Conservation (phyloP, 2,888 invertebrate species). For the Oscheius sp. region DNA sequence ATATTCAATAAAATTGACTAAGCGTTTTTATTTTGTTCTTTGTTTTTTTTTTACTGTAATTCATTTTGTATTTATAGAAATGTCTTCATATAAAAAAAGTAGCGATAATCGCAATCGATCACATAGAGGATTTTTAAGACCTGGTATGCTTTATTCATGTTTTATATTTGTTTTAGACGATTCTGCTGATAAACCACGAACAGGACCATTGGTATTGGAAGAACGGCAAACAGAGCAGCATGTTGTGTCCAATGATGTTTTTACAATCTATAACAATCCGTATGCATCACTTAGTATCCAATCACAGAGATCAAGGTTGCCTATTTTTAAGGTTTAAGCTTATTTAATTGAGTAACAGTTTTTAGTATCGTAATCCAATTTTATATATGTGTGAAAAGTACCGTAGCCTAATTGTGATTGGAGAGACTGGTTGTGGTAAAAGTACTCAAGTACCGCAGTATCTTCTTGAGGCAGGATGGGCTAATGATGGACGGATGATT, state of each 20-base stretch:
- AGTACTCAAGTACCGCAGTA: conserved; percentile 92
- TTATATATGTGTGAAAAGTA: conserved; percentile 88
- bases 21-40: too few relatives aligned
- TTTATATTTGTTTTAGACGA: conserved; percentile 28
- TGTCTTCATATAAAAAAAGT: background rate
- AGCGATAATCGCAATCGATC: background rate
- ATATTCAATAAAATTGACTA: too few relatives aligned
- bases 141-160: background rate
- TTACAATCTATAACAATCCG: conserved; percentile 77
- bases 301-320: conserved; percentile 84
- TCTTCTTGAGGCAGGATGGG: conserved; percentile 86
- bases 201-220: conserved; percentile 55
- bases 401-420: conserved; percentile 84
- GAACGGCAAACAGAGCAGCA: conserved; percentile 41
- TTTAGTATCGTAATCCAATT: conserved; percentile 81
- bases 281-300: conserved; percentile 84
- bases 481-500: conserved; percentile 80
- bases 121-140: conserved; percentile 9
- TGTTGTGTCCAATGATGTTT: conserved; percentile 10
- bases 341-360: background rate
- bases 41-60: too few relatives aligned
- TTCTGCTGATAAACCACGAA: conserved; percentile 40
- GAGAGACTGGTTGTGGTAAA: conserved; percentile 93
- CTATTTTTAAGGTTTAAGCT: conserved; percentile 79
- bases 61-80: too few relatives aligned